phyloP scores from a whole-genome alignment of 2,797 vertebrate species.

The Aulostomus chinensis region DNA sequence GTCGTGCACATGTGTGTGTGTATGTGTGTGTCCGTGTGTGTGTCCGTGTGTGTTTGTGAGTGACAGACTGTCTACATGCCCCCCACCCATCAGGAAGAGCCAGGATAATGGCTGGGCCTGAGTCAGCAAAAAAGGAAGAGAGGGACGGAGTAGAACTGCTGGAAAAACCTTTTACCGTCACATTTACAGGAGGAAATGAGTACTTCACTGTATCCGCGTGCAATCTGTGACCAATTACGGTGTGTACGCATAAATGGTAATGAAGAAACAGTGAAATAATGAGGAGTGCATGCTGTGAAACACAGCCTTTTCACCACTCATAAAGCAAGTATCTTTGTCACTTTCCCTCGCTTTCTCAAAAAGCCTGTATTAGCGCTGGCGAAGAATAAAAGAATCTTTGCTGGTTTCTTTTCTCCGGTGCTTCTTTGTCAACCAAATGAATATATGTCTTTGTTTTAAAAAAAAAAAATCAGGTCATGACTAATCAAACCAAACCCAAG shows the following conservation, averaged over 20 bases:
- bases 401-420: slow-evolving; percentile 28
- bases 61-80: not conserved
- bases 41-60: not conserved
- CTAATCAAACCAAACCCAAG: slow-evolving; percentile 37
- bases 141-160: not conserved
- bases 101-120: slow-evolving; percentile 60
- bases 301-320: slow-evolving; percentile 55
- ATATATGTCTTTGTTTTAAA: slow-evolving; percentile 49
- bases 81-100: slow-evolving; percentile 40
- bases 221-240: slow-evolving; percentile 62
- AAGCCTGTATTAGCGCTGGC: slow-evolving; percentile 33
- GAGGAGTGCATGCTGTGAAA: slow-evolving; percentile 53
- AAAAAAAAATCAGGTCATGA: slow-evolving; percentile 35
- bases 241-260: slow-evolving; percentile 61
- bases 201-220: slow-evolving; percentile 54
- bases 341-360: slow-evolving; percentile 27
- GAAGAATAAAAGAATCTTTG: slow-evolving; percentile 37
- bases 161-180: slow-evolving; percentile 43
- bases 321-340: slow-evolving; percentile 39
- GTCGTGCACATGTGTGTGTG: slow-evolving; percentile 3
- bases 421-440: slow-evolving; percentile 40
- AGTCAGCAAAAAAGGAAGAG: slow-evolving; percentile 61
- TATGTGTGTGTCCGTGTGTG: slow-evolving; percentile 10
- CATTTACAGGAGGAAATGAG: slow-evolving; percentile 59
- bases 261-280: slow-evolving; percentile 58